Conservation (phyloP, 2,888 invertebrate genomes). For the Atrina japonica region DNA sequence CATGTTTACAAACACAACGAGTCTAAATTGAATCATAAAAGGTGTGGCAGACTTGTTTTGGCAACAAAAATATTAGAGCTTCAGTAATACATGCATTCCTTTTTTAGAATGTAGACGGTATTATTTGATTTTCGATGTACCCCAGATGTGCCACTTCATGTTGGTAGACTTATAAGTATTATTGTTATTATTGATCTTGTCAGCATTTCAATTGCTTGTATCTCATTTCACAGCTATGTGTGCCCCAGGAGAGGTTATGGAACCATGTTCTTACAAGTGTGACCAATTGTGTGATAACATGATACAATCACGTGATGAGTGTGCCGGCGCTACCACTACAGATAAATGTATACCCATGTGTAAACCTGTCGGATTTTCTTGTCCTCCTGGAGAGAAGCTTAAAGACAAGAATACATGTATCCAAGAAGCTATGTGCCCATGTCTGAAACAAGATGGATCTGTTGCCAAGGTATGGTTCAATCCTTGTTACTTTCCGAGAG, state of each 20-base stretch:
- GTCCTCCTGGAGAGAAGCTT: slow-evolving; percentile 82
- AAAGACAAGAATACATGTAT: slow-evolving; percentile 89
- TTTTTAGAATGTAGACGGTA: too few species aligned
- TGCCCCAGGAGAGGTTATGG: slow-evolving; percentile 81
- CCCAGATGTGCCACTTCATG: too few species aligned
- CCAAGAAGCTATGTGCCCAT: slow-evolving; percentile 88
- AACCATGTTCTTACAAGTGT: slow-evolving; percentile 78
- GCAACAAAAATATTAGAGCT: too few species aligned
- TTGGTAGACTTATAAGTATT: too few species aligned
- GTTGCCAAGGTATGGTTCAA: slow-evolving; percentile 84
- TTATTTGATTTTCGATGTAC: too few species aligned
- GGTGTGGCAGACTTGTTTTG: too few species aligned
- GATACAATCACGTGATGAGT: slow-evolving; percentile 49
- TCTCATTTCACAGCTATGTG: slow-evolving; percentile 66
- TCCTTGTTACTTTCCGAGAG: background rate
- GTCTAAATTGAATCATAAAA: too few species aligned
- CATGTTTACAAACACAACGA: too few species aligned
- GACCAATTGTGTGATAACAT: slow-evolving; percentile 56
- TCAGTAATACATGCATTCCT: too few species aligned
- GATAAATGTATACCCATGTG: slow-evolving; percentile 78
- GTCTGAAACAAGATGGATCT: slow-evolving; percentile 85
- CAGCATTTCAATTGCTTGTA: background rate
- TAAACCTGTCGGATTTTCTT: slow-evolving; percentile 49
- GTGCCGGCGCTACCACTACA: slow-evolving; percentile 54
- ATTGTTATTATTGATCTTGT: background rate